Base-by-base conservation (phyloP, 2,888 invertebrate species). In the Eubasilissa splendida region DNA sequence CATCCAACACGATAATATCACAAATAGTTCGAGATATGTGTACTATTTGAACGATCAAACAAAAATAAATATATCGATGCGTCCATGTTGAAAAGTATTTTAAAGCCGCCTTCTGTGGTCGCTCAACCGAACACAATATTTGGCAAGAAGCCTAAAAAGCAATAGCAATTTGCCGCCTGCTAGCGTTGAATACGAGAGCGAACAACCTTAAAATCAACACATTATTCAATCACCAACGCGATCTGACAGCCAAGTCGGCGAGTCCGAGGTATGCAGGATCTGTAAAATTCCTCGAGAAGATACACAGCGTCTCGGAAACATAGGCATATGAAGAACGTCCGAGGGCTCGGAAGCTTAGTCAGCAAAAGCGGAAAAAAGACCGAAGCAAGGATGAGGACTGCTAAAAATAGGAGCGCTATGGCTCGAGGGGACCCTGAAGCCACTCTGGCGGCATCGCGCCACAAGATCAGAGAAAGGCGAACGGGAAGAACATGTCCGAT, bases 91-190 rank as follows among this genome's bases (percentile, higher is more conserved):
- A 76, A 31, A 12, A 60, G 60, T 63, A 50, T 52, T 63, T 65
- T 53, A 22, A 59, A 11, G 22, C 63, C 53, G 52, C n/a, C 42
- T 60, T 31, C 53, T 53, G 65, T 52, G 52, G 22, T 50, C 50
- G 54, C 56, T 60, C 65, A 31, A 33, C 52, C 63, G 59, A 42
- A 68, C 52, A 53, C 22, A 70, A 14, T 78, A 68, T 78, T 78
- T 78, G 78, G 78, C 78, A 71, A 59, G 70, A 59, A 68, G 78
- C 78, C 78, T 78, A 78, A 78, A 78, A 78, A 9, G 33, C 33
- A 22, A 66, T 66, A 42, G 33, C 12, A 68, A 71, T 73, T 73
- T 71, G 56, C 58, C 54, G 42, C n/a, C 11, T 68, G 68, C 63
- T 60, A 58, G 14, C 58, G 22, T 31, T 59, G 52, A 54, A 70